phyloP scores from a whole-genome alignment of 1,140 invertebrate genomes.

The Ceratina japonica region DNA sequence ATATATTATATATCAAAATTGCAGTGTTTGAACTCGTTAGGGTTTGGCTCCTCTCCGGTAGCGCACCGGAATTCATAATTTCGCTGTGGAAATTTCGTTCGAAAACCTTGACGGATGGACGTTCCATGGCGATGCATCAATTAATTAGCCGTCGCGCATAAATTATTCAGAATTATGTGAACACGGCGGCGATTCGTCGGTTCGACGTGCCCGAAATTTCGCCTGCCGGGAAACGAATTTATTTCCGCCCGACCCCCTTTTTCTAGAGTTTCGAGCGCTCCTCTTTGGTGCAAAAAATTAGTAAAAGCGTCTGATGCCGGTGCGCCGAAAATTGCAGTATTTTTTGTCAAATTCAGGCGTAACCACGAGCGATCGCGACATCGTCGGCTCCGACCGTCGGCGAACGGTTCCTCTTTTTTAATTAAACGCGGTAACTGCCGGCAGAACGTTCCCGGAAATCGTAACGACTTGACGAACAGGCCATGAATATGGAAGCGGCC shows the following conservation, averaged over 20 bases:
- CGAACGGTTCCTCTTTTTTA: neutral
- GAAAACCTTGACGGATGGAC: slow-evolving; percentile 14
- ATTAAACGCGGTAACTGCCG: slow-evolving; percentile 1
- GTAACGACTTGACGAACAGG: slow-evolving; percentile 28
- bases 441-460: neutral
- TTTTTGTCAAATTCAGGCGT: no score
- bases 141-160: slow-evolving; percentile 25
- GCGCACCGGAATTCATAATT: slow-evolving; percentile 16
- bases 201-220: slow-evolving; percentile 15
- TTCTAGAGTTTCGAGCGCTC: no score
- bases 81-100: neutral
- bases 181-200: neutral
- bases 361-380: no score
- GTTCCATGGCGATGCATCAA: slow-evolving; percentile 6
- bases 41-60: neutral
- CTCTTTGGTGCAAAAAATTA: no score
- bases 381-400: no score
- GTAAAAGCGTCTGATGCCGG: no score
- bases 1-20: no score
- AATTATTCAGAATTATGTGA: slow-evolving; percentile 30
- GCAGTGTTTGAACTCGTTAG: neutral
- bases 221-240: neutral
- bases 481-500: slow-evolving; percentile 44
- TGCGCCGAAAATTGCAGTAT: no score
- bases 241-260: no score